A percentile compares a stretch with the other conserved stretches of the same genome.
phyloP scores from a whole-genome alignment of 2,113 vertebrate genomes.

The Poeciliopsis turrubarensis region DNA sequence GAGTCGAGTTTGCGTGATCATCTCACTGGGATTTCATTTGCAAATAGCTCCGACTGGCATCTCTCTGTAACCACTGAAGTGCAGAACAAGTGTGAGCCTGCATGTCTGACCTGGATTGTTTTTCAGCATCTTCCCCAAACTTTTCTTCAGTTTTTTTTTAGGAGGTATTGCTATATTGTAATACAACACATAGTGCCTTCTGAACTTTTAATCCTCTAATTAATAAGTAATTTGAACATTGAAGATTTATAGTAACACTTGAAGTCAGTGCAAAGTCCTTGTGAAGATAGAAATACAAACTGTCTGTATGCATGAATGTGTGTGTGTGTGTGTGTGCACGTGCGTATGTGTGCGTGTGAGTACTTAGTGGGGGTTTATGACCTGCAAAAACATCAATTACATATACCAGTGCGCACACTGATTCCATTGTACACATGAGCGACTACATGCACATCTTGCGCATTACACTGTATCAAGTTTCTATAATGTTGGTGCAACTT shows the following conservation, averaged over 20 bases:
- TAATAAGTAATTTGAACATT: slow-evolving; percentile 13
- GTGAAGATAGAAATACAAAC: too few relatives aligned
- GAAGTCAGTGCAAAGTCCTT: too few relatives aligned
- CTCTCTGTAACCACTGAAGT: slow-evolving; percentile 52
- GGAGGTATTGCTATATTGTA: slow-evolving; percentile 21
- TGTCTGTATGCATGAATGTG: background rate
- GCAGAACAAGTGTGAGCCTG: slow-evolving; percentile 25
- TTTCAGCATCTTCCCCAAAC: slow-evolving; percentile 27
- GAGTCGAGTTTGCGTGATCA: slow-evolving; percentile 53
- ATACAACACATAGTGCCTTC: slow-evolving; percentile 10
- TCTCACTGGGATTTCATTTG: slow-evolving; percentile 57
- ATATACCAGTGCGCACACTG: slow-evolving; percentile 53
- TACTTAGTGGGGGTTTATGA: slow-evolving; percentile 19
- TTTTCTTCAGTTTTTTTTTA: slow-evolving; percentile 11
- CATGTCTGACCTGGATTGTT: slow-evolving; percentile 42
- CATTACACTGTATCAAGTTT: slow-evolving; percentile 40
- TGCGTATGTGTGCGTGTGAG: slow-evolving; percentile 6
- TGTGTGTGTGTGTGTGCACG: background rate
- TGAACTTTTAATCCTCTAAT: slow-evolving; percentile 5
- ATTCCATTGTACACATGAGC: slow-evolving; percentile 32
- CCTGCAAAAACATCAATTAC: slow-evolving; percentile 57
- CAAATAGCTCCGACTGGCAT: slow-evolving; percentile 61
- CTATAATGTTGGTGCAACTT: slow-evolving; percentile 22
- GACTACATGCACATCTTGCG: slow-evolving; percentile 32
- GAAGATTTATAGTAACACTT: background rate